A percentile compares a stretch with the other conserved stretches of the same genome.
Conservation (phyloP, 2,797 vertebrate genomes). For the Anguilla megastoma region DNA sequence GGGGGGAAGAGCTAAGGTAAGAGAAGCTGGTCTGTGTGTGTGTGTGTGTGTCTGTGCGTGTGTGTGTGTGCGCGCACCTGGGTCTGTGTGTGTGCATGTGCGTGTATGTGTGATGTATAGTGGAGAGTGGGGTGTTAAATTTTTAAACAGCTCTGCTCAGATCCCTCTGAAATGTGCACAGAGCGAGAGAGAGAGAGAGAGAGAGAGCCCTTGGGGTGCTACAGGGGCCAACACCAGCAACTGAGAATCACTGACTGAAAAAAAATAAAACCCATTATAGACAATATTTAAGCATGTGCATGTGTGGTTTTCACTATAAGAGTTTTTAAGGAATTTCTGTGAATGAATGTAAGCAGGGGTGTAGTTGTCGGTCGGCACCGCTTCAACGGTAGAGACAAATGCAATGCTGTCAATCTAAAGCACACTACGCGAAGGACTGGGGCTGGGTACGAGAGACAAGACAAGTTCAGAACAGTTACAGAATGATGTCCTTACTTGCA, state of each 20-base stretch:
- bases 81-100: not conserved
- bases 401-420: not conserved
- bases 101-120: conserved; percentile 5
- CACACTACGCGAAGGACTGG: not conserved
- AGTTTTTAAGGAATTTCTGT: not conserved
- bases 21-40: not conserved
- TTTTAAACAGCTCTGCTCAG: conserved; percentile 18
- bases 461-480: not conserved
- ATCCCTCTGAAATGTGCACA: conserved; percentile 8
- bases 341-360: not conserved
- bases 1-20: not conserved
- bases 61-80: conserved; percentile 27
- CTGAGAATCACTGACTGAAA: not conserved
- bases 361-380: not conserved
- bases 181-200: not conserved
- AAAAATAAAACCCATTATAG: not conserved
- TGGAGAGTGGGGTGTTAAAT: conserved; percentile 2
- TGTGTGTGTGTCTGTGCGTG: conserved; percentile 18
- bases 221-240: not conserved
- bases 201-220: not conserved
- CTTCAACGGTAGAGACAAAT: not conserved
- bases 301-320: not conserved
- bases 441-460: not conserved
- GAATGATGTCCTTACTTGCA: not conserved
- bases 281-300: not conserved